phyloP scores from a whole-genome alignment of 1,140 invertebrate genomes.

The Spodoptera litura region DNA sequence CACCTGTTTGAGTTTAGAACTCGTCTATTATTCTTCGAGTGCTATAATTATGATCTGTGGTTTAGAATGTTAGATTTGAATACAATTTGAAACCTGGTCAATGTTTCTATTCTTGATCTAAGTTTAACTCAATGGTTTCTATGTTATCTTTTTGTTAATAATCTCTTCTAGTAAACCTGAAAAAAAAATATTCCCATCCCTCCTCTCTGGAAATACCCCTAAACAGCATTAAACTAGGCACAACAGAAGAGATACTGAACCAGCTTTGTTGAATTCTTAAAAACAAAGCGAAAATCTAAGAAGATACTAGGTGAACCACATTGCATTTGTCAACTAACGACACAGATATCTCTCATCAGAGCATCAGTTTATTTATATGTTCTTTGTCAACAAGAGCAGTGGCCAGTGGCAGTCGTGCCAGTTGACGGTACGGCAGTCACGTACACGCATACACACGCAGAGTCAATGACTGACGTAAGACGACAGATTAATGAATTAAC shows the following conservation, averaged over 20 bases:
- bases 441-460: not conserved
- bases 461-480: conserved; percentile 13
- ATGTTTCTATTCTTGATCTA: no score
- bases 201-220: no score
- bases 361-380: not conserved
- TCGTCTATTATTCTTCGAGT: not conserved
- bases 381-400: not conserved
- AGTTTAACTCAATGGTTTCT: no score
- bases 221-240: no score
- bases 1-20: conserved; percentile 8
- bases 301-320: not conserved
- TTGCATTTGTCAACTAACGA: not conserved
- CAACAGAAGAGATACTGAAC: no score
- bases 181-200: no score
- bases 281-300: not conserved
- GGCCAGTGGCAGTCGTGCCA: not conserved
- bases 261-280: no score
- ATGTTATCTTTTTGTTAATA: no score
- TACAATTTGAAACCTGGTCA: no score
- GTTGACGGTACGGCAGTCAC: conserved; percentile 2
- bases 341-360: not conserved
- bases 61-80: no score
- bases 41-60: no score
- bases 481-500: not conserved
- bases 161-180: no score